Evolutionary conservation across 2,888 invertebrate genomes (phyloP), one percentile per base, ranked within the genome.

Genomic region (Limnephilus rhombicus): DNA sequence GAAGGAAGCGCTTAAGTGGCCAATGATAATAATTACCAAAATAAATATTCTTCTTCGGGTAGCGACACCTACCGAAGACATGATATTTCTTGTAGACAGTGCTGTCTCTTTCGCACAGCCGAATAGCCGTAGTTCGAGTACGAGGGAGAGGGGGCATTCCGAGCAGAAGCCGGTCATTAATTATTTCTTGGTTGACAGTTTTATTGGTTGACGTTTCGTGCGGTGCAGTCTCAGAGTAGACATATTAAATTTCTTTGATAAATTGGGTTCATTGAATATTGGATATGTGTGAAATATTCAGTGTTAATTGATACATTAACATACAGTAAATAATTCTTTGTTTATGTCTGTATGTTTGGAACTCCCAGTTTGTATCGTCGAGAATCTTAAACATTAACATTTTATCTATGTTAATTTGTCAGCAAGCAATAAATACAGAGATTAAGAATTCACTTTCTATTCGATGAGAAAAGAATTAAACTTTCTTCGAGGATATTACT

Each of bases 1-100:
- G 92, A 91, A 91, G 91, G 93, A 93, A 93, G 92, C 92, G 90
- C 93, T 93, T 93, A 93, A 93, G 93, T 93, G 93, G 93, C 93
- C 93, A 93, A 93, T 93, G 92, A 93, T 93, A 93, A 93, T 93
- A 93, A 93, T 92, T 93, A 93, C 93, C 91, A 93, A 93, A 93
- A 93, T 93, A 93, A 93, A 93, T 93, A 93, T 93, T 91, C 86
- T 90, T 92, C 80, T 85, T 90, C 80, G 91, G 88, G 85, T 34
- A 80, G 81, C 85, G 90, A 90, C 92, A 91, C 91, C 91, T 92
- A 92, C 92, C 68, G 85, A 31, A 85, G 85, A 91, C 89, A 92
- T 85, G 90, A 92, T 90, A 90, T 91, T 90, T 91, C 91, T 92
- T 92, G 90, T 90, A 87, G 41, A 49, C 82, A 41, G 68, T 85